Conservation (phyloP, 2,113 vertebrate species). For the Vulpes vulpes region DNA sequence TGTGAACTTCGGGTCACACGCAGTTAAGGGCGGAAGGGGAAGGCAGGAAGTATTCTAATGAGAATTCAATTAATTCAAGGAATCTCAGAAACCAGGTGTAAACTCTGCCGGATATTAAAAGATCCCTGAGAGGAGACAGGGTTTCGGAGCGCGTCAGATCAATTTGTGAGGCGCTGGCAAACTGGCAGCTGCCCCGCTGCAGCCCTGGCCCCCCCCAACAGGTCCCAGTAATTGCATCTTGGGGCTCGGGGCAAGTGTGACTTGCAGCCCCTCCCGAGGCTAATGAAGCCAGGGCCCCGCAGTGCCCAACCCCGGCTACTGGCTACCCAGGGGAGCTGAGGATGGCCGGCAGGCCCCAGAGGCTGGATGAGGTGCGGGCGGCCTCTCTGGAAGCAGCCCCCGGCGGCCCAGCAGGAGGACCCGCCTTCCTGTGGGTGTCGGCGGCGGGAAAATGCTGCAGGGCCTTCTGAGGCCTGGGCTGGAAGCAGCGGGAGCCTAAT, state of each 20-base stretch:
- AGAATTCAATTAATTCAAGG: slow-evolving; percentile 87
- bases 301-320: too few relatives aligned
- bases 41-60: slow-evolving; percentile 85
- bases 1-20: slow-evolving; percentile 80
- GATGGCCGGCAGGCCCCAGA: too few relatives aligned
- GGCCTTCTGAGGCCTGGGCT: slow-evolving; percentile 81
- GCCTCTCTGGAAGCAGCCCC: neutral
- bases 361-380: neutral
- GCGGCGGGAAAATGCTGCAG: slow-evolving; percentile 81
- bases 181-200: slow-evolving; percentile 43
- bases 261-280: neutral
- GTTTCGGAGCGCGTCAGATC: slow-evolving; percentile 68
- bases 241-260: neutral
- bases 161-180: slow-evolving; percentile 63
- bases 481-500: slow-evolving; percentile 86
- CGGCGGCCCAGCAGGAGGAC: slow-evolving; percentile 16
- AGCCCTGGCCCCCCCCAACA: neutral
- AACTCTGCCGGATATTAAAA: slow-evolving; percentile 84
- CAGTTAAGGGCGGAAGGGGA: slow-evolving; percentile 73
- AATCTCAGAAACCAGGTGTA: slow-evolving; percentile 83
- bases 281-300: neutral
- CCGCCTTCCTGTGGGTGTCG: neutral
- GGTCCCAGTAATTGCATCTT: neutral
- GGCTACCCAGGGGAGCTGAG: too few relatives aligned
- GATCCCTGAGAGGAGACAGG: slow-evolving; percentile 83